phyloP scores from a whole-genome alignment of 2,797 vertebrate genomes.

The Mastacembelus armatus region DNA sequence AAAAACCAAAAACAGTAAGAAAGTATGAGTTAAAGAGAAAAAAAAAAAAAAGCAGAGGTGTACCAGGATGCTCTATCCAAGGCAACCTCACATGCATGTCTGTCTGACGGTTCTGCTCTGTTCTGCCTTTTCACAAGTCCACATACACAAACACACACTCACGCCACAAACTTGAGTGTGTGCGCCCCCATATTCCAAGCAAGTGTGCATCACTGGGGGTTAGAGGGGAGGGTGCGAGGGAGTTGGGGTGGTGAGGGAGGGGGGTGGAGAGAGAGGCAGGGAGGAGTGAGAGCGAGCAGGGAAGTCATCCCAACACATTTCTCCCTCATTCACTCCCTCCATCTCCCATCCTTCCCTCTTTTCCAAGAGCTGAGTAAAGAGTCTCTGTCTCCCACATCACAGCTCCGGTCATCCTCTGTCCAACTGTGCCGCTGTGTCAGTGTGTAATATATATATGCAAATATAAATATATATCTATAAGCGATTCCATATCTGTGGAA shows the following conservation, averaged over 20 bases:
- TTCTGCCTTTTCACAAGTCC: slow-evolving; percentile 79
- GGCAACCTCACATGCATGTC: slow-evolving; percentile 84
- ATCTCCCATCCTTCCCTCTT: slow-evolving; percentile 67
- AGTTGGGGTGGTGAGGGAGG: neutral
- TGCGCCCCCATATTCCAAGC: slow-evolving; percentile 65
- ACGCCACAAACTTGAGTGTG: slow-evolving; percentile 68
- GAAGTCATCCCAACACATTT: slow-evolving; percentile 40
- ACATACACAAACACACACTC: slow-evolving; percentile 77
- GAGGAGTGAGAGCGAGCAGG: slow-evolving; percentile 45
- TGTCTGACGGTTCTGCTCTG: slow-evolving; percentile 73
- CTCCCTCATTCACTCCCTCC: slow-evolving; percentile 66
- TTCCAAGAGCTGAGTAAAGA: slow-evolving; percentile 77
- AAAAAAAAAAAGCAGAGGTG: slow-evolving; percentile 73
- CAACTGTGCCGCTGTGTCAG: slow-evolving; percentile 67
- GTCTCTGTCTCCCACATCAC: slow-evolving; percentile 80
- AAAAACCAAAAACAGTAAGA: slow-evolving; percentile 75
- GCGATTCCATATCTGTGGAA: slow-evolving; percentile 61
- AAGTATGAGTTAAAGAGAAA: slow-evolving; percentile 75
- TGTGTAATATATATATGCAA: slow-evolving; percentile 47
- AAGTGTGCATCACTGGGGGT: slow-evolving; percentile 71
- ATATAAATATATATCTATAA: slow-evolving; percentile 73
- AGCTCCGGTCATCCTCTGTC: slow-evolving; percentile 79
- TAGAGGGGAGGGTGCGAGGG: slow-evolving; percentile 10
- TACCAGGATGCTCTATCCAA: slow-evolving; percentile 73
- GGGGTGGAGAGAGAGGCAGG: slow-evolving; percentile 43